These are phyloP conservation scores for Chroicocephalus ridibundus DNA, from an alignment of 2,113 vertebrate genomes.

Conservation along the genomic window DNA sequence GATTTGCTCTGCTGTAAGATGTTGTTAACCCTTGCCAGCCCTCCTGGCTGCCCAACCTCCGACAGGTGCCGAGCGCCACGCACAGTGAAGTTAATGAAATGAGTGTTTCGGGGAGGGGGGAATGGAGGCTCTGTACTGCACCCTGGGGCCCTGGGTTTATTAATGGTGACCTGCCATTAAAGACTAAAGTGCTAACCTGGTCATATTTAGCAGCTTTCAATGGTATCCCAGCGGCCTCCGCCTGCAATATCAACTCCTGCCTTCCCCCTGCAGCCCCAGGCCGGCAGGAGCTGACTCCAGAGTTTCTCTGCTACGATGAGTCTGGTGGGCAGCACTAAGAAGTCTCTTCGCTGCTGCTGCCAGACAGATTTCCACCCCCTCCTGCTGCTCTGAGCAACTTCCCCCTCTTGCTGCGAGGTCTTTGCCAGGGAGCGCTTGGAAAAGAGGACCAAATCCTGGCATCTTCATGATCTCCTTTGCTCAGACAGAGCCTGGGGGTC, in stretches of 20 bases:
- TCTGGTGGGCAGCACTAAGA: conserved; percentile 60
- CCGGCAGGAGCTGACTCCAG: conserved; percentile 69
- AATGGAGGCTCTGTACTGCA: conserved; percentile 77
- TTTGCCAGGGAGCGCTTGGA: background rate
- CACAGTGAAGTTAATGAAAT: conserved; percentile 67
- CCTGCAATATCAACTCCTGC: conserved; percentile 81
- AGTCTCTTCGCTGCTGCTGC: conserved; percentile 35
- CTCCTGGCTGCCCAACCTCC: background rate
- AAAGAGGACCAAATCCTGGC: background rate
- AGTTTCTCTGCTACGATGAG: conserved; percentile 60
- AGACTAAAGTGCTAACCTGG: conserved; percentile 92
- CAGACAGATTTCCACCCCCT: conserved; percentile 28
- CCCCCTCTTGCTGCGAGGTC: background rate
- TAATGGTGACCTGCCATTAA: conserved; percentile 82
- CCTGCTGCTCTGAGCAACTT: background rate
- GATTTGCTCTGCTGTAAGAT: background rate
- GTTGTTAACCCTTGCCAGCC: conserved; percentile 27
- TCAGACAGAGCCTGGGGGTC: conserved; percentile 15
- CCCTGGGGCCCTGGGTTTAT: conserved; percentile 87
- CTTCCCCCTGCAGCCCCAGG: conserved; percentile 59
- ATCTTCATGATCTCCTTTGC: background rate
- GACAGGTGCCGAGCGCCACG: conserved; percentile 27
- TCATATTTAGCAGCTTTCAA: conserved; percentile 90
- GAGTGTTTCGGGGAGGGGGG: conserved; percentile 67
- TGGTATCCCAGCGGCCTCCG: conserved; percentile 76